Conservation (phyloP, 2,113 vertebrate genomes). For the Protobothrops mucrosquamatus region DNA sequence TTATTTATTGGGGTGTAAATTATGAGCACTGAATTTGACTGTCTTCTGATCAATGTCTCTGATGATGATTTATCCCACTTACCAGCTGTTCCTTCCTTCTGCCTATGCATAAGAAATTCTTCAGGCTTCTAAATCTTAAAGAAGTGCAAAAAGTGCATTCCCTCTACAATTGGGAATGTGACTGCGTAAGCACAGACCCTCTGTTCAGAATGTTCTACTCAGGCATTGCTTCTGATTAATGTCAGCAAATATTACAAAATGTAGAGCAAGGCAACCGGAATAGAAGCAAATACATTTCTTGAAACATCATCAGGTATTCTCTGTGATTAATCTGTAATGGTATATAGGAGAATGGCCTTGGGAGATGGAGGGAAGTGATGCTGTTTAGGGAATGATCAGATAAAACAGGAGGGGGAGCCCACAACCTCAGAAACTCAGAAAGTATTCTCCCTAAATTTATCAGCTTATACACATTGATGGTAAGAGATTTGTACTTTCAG, state of each 20-base stretch:
- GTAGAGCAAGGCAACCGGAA: neutral
- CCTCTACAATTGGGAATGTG: neutral
- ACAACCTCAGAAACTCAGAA: neutral
- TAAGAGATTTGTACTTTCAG: neutral
- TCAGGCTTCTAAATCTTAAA: neutral
- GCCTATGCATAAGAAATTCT: neutral
- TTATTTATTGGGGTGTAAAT: neutral
- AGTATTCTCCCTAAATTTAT: neutral
- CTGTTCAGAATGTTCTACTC: neutral
- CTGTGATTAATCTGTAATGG: neutral
- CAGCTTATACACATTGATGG: neutral
- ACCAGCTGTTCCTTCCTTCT: neutral
- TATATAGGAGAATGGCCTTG: neutral
- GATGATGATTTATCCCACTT: neutral
- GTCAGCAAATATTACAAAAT: neutral
- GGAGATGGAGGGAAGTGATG: neutral
- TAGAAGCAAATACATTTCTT: neutral
- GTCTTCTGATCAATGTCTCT: neutral
- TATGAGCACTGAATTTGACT: neutral
- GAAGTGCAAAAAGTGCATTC: neutral
- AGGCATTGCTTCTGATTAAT: neutral
- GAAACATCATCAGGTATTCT: neutral
- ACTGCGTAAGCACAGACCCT: neutral
- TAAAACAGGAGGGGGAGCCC: neutral
- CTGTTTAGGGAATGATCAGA: neutral